Evolutionary conservation across 1,140 invertebrate genomes (phyloP).

Genomic region (Hyposmocoma kahamanoa): DNA sequence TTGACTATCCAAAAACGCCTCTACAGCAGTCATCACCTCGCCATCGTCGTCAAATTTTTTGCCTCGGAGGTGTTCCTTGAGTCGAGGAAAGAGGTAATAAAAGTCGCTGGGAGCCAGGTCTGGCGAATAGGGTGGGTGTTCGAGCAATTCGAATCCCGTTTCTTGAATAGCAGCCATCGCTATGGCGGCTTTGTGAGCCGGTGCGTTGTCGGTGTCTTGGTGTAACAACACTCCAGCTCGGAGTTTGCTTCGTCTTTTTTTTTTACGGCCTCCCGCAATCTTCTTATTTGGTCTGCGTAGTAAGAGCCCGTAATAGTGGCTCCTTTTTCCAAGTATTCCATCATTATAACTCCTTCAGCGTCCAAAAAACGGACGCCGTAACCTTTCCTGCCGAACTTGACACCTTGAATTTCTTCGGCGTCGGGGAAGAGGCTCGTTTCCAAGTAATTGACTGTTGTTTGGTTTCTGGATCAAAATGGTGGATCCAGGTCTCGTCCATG

Average conservation of each 20-base stretch:
- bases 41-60: background rate
- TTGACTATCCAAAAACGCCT: background rate
- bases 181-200: conserved; percentile 10
- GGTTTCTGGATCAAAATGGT: background rate
- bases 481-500: conserved; percentile 10
- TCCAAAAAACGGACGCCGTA: conserved; percentile 33
- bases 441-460: conserved; percentile 10
- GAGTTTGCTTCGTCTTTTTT: conserved; percentile 9
- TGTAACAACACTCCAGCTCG: conserved; percentile 7
- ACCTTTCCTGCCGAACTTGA: conserved; percentile 22
- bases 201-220: conserved; percentile 12
- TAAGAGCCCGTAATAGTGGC: background rate
- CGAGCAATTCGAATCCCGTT: conserved; percentile 8
- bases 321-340: conserved; percentile 5
- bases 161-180: conserved; percentile 13
- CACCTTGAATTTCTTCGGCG: conserved; percentile 19
- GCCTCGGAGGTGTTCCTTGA: background rate
- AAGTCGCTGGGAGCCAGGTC: conserved; percentile 10
- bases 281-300: background rate
- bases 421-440: conserved; percentile 6
- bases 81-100: background rate
- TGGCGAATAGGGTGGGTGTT: conserved; percentile 13
- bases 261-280: conserved; percentile 1
- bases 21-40: background rate
- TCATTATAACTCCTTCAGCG: conserved; percentile 15